A percentile compares a stretch with the other conserved stretches of the same genome.
Conservation (phyloP, 2,797 vertebrate species). For the Bovichtus diacanthus region DNA sequence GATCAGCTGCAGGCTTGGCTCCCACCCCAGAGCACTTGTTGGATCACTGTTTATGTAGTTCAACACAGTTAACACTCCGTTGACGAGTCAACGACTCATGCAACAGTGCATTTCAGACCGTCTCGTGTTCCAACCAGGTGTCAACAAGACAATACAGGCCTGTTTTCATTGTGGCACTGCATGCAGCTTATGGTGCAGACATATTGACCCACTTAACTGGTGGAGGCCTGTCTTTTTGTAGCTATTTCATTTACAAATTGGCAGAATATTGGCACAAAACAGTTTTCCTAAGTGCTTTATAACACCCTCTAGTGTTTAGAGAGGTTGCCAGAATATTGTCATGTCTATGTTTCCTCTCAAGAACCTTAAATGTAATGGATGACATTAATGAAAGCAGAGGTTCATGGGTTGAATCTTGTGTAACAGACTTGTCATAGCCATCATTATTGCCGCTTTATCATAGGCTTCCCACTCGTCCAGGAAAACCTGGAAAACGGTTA, state of each 20-base stretch:
- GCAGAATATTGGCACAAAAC: constrained; percentile 47
- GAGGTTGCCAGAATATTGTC: not conserved
- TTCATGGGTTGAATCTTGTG: not conserved
- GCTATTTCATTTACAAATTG: constrained; percentile 44
- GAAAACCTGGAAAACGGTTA: no score
- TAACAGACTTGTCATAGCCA: not conserved
- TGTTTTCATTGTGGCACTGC: constrained; percentile 44
- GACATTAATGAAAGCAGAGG: not conserved
- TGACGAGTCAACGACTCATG: constrained; percentile 27
- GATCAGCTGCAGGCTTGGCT: constrained; percentile 63
- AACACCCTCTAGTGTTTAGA: constrained; percentile 44
- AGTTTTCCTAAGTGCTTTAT: constrained; percentile 22
- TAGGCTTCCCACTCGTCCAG: no score
- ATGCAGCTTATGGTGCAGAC: constrained; percentile 53
- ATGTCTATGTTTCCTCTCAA: not conserved
- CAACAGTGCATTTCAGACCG: constrained; percentile 33
- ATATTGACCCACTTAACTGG: constrained; percentile 71
- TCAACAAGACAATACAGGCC: constrained; percentile 63
- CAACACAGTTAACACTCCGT: constrained; percentile 50
- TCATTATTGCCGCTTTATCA: not conserved
- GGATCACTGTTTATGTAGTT: constrained; percentile 53
- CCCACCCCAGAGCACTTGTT: constrained; percentile 35
- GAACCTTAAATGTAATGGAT: not conserved
- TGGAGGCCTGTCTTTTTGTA: constrained; percentile 37
- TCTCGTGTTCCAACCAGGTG: constrained; percentile 60